Evolutionary conservation across 2,888 invertebrate genomes (phyloP), one percentile per base, ranked within the genome.

Genomic region (Chrysolina americana): DNA sequence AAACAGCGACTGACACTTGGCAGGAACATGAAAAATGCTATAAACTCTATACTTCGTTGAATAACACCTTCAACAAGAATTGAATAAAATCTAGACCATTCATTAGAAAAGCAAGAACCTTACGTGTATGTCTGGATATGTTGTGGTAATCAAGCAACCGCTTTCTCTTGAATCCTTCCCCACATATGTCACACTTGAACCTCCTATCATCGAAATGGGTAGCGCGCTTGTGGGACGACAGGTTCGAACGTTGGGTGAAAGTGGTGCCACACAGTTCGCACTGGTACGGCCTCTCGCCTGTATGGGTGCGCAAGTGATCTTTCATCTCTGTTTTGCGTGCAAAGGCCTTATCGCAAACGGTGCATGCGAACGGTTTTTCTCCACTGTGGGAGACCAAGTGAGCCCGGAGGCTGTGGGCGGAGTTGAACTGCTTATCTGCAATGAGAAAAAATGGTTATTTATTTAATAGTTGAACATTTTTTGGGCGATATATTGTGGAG

Each of bases 221-320:
- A 0, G 94, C 94, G 11, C 94, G 90, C 77, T 92, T 92, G 86
- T 96, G 96, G 0, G 94, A 94, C 86, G 94, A 94, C 79, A 95
- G 89, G 88, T 96, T 96, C 47, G 94, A 93, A 21, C 95, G 90
- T 87, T 96, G 96, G 19, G 95, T 92, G 88, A 96, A 96, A 0
- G 93, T 92, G 0, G 95, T 92, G 1, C 92, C 92, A 85, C 96
- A 96, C 65, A 92, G 89, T 79, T 95, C 94, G 84, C 96, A 96
- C 78, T 92, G 91, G 85, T 93, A 95, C 0, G 95, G 95, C 2
- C 94, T 91, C 86, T 95, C 95, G 0, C 95, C 94, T 0, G 96
- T 96, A 78, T 96, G 96, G 3, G 92, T 94, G 41, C 95, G 88
- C 85, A 93, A 93, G 80, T 96, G 96, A 86, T 95, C 95, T n/a